Evolutionary conservation across 2,888 invertebrate genomes (phyloP), one percentile per base, ranked within the genome.

Genomic region (Drosophila paranaensis): DNA sequence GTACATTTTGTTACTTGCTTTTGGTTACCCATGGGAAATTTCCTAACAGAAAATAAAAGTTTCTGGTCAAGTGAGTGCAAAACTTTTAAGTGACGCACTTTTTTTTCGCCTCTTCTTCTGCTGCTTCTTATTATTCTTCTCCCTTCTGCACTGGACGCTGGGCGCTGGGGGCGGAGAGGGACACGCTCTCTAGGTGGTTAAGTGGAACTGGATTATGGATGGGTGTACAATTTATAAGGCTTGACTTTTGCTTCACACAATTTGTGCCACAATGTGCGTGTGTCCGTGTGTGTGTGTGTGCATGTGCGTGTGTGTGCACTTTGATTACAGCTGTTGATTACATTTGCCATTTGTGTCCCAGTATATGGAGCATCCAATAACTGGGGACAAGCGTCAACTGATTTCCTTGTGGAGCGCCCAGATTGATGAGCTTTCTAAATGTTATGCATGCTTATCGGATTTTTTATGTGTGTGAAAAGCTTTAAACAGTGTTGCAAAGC

Each of bases 1-100:
- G 58, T 53, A 68, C 64, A 69, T 77, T 78, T 70, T 72, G 83
- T 73, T 68, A 70, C 74, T 70, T 69, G 46, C 71, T 57, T 71
- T 60, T 40, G 66, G 65, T 67, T 54, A 76, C 86, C 87, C 86
- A 75, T 83, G 86, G 86, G 86, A 87, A 87, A 87, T 87, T 88
- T 81, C 79, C 77, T 84, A 87, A 90, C 87, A 83, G 86, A 90
- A 87, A 90, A 87, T 87, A 87, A 86, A 86, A 87, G 89, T 87
- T 86, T 88, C 81, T 87, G 90, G 86, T 86, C 86, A 86, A 86
- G 86, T 90, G 90, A 90, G 87, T 90, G 86, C 87, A 79, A 87
- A 86, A 87, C 84, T 87, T 87, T 87, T 87, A 87, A 90, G 86
- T 87, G 86, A 87, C 90, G 86, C 86, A 87, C 88, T 87, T 87